Evolutionary conservation across 2,113 vertebrate genomes (phyloP).

Genomic region (Channa argus): DNA sequence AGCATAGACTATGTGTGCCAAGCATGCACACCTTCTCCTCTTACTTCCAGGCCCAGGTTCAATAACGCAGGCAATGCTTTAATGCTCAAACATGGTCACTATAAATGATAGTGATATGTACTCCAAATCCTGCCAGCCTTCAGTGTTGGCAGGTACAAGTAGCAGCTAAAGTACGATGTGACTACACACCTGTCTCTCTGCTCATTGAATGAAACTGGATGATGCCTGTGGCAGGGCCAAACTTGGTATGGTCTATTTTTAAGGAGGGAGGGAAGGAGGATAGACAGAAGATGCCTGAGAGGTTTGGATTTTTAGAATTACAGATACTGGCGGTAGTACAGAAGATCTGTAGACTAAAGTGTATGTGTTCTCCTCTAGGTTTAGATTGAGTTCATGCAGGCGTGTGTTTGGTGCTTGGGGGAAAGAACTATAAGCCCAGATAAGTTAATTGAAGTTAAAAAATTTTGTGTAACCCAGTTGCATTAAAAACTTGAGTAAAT

Average conservation of each 20-base stretch:
- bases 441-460: too few relatives aligned
- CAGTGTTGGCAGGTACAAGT: conserved; percentile 54
- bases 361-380: not conserved
- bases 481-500: too few relatives aligned
- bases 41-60: conserved; percentile 57
- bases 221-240: conserved; percentile 45
- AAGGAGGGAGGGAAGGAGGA: conserved; percentile 15
- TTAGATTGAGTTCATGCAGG: too few relatives aligned
- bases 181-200: conserved; percentile 51
- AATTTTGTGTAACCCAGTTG: too few relatives aligned
- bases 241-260: conserved; percentile 72
- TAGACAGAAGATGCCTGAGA: conserved; percentile 31
- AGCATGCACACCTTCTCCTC: conserved; percentile 59
- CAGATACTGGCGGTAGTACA: conserved; percentile 10
- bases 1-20: conserved; percentile 5
- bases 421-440: too few relatives aligned
- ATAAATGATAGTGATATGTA: conserved; percentile 63
- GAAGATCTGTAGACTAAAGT: not conserved
- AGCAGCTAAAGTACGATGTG: conserved; percentile 9
- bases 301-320: conserved; percentile 22
- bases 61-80: conserved; percentile 68
- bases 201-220: conserved; percentile 61
- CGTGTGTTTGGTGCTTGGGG: too few relatives aligned
- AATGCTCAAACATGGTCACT: conserved; percentile 40
- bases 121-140: conserved; percentile 19